phyloP scores from a whole-genome alignment of 2,888 invertebrate genomes.

The Pheosia tremula region DNA sequence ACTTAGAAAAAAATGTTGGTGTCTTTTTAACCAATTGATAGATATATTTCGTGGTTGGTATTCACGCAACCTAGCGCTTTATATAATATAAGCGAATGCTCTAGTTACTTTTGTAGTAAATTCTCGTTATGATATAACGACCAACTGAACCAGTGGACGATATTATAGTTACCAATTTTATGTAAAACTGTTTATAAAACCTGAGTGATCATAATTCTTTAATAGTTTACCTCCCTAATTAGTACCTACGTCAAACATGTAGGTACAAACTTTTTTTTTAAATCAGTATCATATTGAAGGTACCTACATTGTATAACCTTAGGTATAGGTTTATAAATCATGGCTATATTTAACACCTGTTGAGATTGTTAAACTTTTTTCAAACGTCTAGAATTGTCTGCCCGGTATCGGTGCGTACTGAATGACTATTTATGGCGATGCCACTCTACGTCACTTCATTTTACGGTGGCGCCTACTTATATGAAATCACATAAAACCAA shows the following conservation, averaged over 20 bases:
- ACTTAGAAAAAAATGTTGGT: too few relatives aligned
- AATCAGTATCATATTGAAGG: too few relatives aligned
- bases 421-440: conserved; percentile 48
- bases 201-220: not conserved
- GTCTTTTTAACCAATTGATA: too few relatives aligned
- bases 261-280: not conserved
- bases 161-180: not conserved
- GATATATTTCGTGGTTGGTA: too few relatives aligned
- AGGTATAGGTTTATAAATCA: conserved; percentile 12
- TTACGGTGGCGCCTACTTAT: conserved; percentile 60
- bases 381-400: conserved; percentile 47
- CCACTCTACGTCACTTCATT: conserved; percentile 48
- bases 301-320: too few relatives aligned
- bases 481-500: conserved; percentile 70
- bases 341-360: conserved; percentile 35
- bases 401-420: conserved; percentile 33
- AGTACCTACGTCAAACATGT: not conserved
- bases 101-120: not conserved
- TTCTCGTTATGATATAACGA: not conserved
- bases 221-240: not conserved
- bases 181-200: not conserved
- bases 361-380: conserved; percentile 37
- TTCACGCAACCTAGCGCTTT: too few relatives aligned
- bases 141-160: not conserved
- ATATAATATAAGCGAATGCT: too few relatives aligned